phyloP scores from a whole-genome alignment of 2,113 vertebrate genomes.

The Saimiri boliviensis region DNA sequence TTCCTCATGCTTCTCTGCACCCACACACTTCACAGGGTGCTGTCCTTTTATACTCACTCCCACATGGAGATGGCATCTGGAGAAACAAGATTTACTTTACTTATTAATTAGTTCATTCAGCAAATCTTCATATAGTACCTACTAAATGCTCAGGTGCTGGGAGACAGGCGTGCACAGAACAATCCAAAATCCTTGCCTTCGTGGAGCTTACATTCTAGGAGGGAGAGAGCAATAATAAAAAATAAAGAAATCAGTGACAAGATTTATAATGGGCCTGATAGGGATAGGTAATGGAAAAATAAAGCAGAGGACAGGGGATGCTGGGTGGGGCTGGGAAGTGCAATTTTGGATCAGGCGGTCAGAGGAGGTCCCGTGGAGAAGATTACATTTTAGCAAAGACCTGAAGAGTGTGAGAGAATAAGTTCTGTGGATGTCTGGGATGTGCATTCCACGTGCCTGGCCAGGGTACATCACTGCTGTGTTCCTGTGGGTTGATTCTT shows the following conservation, averaged over 20 bases:
- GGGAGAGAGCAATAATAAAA: background rate
- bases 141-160: background rate
- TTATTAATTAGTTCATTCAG: background rate
- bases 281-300: background rate
- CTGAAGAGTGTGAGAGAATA: background rate
- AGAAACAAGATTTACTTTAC: background rate
- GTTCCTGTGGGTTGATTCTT: background rate
- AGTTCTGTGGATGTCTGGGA: background rate
- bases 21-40: background rate
- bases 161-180: background rate
- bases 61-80: background rate
- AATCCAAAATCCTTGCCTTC: background rate
- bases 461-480: background rate
- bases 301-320: background rate
- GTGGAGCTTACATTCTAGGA: background rate
- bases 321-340: accelerated
- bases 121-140: background rate
- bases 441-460: background rate
- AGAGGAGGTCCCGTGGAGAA: background rate
- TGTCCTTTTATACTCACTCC: background rate
- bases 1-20: background rate
- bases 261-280: background rate
- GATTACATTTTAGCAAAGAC: background rate
- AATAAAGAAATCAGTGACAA: background rate
- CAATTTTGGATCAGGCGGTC: no score